These are phyloP conservation scores for Mastacembelus armatus DNA, from an alignment of 2,797 vertebrate genomes.

Conservation along the genomic window DNA sequence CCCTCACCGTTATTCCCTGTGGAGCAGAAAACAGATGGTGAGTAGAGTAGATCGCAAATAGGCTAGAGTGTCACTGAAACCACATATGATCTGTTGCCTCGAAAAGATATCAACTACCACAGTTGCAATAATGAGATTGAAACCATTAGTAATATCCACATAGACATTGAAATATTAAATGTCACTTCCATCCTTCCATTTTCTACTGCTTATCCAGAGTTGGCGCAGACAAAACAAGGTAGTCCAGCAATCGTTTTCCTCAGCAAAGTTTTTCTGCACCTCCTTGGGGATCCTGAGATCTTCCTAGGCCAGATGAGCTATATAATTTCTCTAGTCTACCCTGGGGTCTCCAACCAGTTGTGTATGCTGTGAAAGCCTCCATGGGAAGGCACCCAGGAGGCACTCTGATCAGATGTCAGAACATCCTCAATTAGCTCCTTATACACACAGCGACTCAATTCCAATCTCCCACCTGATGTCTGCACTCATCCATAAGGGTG, in stretches of 20 bases:
- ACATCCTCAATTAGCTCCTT: background rate
- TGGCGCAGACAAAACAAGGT: background rate
- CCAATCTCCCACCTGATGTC: too few relatives aligned
- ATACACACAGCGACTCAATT: too few relatives aligned
- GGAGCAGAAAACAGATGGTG: conserved; percentile 80
- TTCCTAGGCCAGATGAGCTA: background rate
- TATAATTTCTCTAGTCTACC: background rate
- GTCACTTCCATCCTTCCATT: conserved; percentile 56
- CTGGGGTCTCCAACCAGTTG: background rate
- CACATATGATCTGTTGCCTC: conserved; percentile 47
- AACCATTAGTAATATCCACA: conserved; percentile 73
- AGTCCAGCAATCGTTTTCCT: background rate
- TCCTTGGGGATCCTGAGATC: background rate
- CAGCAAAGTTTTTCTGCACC: background rate
- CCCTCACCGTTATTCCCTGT: conserved; percentile 82
- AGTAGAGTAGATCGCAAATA: conserved; percentile 62
- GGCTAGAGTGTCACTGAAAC: conserved; percentile 58
- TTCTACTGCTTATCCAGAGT: background rate
- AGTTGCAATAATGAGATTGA: conserved; percentile 65
- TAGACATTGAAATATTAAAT: conserved; percentile 63
- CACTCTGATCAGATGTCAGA: too few relatives aligned
- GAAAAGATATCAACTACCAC: conserved; percentile 58
- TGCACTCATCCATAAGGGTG: background rate
- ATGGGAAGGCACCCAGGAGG: too few relatives aligned
- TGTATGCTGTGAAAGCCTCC: background rate